phyloP scores from a whole-genome alignment of 1,140 invertebrate species.

The Drosophila insularis region DNA sequence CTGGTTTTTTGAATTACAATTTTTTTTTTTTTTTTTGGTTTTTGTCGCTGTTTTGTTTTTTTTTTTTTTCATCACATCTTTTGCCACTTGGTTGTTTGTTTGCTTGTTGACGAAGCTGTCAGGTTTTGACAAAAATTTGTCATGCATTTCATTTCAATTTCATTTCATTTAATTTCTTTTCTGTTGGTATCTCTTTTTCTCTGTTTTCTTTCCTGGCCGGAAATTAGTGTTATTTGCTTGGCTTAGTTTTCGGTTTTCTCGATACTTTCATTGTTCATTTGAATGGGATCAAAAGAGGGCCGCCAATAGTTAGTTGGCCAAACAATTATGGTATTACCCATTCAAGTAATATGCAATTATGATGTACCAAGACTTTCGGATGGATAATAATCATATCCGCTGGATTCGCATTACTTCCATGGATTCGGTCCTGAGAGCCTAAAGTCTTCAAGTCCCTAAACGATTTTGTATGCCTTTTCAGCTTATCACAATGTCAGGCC shows the following conservation, averaged over 20 bases:
- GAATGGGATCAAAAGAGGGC: slow-evolving; percentile 9
- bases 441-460: too few species aligned
- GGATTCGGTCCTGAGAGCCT: too few species aligned
- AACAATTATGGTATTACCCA: too few species aligned
- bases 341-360: too few species aligned
- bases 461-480: background rate
- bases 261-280: slow-evolving; percentile 15
- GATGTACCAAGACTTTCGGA: too few species aligned
- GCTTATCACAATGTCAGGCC: slow-evolving; percentile 3
- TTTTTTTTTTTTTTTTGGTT: background rate
- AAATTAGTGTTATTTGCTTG: slow-evolving; percentile 35
- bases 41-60: slow-evolving; percentile 11
- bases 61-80: slow-evolving; percentile 5
- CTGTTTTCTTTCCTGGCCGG: slow-evolving; percentile 37
- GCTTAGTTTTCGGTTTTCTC: slow-evolving; percentile 18
- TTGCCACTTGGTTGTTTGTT: slow-evolving; percentile 15
- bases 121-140: slow-evolving; percentile 36
- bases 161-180: slow-evolving; percentile 40
- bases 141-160: slow-evolving; percentile 58
- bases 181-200: background rate
- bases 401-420: too few species aligned
- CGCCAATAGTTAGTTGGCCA: background rate
- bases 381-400: too few species aligned
- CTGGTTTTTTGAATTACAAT: slow-evolving; percentile 21
- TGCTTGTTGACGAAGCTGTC: slow-evolving; percentile 10